Evolutionary conservation across 2,888 invertebrate species (phyloP).

Genomic region (Oegoconia quadripuncta): DNA sequence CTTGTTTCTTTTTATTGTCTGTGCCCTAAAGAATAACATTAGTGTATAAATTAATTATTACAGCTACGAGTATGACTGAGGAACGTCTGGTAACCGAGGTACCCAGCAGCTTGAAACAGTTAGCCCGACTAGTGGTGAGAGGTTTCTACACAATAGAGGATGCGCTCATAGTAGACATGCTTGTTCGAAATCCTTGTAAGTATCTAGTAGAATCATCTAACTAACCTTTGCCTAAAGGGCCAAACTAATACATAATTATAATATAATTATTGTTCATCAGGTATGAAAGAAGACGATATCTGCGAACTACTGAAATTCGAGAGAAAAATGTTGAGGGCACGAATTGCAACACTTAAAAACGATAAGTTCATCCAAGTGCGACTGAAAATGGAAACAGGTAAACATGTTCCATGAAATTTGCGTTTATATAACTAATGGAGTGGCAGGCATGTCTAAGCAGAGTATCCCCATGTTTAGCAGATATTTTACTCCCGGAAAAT

Average conservation of each 20-base stretch:
- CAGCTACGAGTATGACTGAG: conserved; percentile 78
- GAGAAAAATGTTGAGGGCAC: conserved; percentile 93
- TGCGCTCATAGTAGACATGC: conserved; percentile 95
- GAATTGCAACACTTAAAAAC: conserved; percentile 91
- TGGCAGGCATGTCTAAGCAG: conserved; percentile 6
- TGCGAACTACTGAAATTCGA: conserved; percentile 96
- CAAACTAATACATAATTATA: conserved; percentile 4
- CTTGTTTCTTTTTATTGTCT: too few relatives aligned
- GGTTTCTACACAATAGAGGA: conserved; percentile 97
- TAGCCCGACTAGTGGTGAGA: conserved; percentile 93
- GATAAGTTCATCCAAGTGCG: conserved; percentile 97
- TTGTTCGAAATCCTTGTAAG: conserved; percentile 95
- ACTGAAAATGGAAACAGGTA: conserved; percentile 96
- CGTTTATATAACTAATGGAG: background rate
- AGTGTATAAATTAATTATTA: background rate
- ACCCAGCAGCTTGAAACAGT: conserved; percentile 94
- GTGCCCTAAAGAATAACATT: background rate
- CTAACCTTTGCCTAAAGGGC: too few relatives aligned
- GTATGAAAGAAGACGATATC: conserved; percentile 94
- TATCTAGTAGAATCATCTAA: too few relatives aligned
- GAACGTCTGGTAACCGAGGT: conserved; percentile 92
- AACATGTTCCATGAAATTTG: background rate
- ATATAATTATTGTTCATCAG: too few relatives aligned
- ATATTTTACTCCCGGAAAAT: too few relatives aligned
- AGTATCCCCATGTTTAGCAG: too few relatives aligned